Percentiles rank a stretch among this genome's conserved stretches.
Conservation (phyloP, 2,113 vertebrate genomes). For the Holacanthus passer region DNA sequence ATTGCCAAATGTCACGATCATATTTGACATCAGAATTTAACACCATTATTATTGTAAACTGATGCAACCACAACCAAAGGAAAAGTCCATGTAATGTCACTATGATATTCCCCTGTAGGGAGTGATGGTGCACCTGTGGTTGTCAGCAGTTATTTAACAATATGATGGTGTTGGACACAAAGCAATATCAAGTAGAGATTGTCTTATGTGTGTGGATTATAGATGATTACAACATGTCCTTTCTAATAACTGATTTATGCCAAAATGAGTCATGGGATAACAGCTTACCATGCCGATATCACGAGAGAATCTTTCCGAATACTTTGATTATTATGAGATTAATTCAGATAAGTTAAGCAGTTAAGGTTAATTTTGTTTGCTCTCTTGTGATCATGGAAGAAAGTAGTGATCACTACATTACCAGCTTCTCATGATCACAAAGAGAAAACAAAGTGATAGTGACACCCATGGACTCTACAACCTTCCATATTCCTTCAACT, state of each 20-base stretch:
- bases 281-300: background rate
- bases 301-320: background rate
- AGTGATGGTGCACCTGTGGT: background rate
- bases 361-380: background rate
- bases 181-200: background rate
- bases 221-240: background rate
- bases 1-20: background rate
- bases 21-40: background rate
- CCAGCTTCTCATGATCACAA: background rate
- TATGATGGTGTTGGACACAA: background rate
- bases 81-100: background rate
- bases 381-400: constrained; percentile 16
- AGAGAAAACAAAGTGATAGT: background rate
- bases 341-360: background rate
- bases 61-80: constrained; percentile 24
- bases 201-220: background rate
- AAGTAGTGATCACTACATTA: background rate
- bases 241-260: background rate
- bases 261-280: background rate
- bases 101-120: no score
- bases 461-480: background rate
- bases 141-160: background rate
- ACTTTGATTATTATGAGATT: background rate
- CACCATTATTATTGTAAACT: background rate
- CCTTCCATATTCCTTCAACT: background rate